A percentile compares a stretch with the other conserved stretches of the same genome.
phyloP scores from a whole-genome alignment of 2,113 vertebrate species.

The Heterotis niloticus region DNA sequence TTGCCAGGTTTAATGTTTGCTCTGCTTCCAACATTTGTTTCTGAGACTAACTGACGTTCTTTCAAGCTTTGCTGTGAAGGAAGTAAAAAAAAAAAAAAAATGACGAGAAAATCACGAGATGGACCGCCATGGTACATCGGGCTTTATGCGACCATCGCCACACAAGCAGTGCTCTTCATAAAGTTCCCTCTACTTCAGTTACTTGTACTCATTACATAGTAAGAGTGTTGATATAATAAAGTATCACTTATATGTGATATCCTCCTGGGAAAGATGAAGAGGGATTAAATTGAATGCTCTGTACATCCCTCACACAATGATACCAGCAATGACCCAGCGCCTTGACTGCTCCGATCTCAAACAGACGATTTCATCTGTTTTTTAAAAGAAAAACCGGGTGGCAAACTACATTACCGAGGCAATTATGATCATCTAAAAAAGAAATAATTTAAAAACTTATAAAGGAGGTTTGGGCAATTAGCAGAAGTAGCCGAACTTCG shows the following conservation, averaged over 20 bases:
- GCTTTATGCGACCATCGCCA: not conserved
- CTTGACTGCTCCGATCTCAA: slow-evolving; percentile 49
- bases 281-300: slow-evolving; percentile 29
- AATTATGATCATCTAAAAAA: slow-evolving; percentile 43
- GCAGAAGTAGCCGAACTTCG: slow-evolving; percentile 35
- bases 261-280: not conserved
- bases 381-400: slow-evolving; percentile 39
- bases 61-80: not conserved
- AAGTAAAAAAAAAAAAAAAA: too few species aligned
- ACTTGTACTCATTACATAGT: not conserved
- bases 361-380: slow-evolving; percentile 47
- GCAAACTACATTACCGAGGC: slow-evolving; percentile 43
- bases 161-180: not conserved
- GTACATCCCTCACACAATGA: slow-evolving; percentile 38
- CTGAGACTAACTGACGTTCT: not conserved
- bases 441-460: slow-evolving; percentile 42
- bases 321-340: slow-evolving; percentile 31
- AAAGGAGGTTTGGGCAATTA: slow-evolving; percentile 42
- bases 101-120: too few species aligned
- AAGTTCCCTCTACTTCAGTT: not conserved
- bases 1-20: slow-evolving; percentile 39
- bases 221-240: not conserved
- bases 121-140: not conserved
- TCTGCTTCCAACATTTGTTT: not conserved
- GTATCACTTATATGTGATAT: not conserved